Evolutionary conservation across 1,140 invertebrate species (phyloP), one percentile per base, ranked within the genome.

Genomic region (Drosophila funebris): DNA sequence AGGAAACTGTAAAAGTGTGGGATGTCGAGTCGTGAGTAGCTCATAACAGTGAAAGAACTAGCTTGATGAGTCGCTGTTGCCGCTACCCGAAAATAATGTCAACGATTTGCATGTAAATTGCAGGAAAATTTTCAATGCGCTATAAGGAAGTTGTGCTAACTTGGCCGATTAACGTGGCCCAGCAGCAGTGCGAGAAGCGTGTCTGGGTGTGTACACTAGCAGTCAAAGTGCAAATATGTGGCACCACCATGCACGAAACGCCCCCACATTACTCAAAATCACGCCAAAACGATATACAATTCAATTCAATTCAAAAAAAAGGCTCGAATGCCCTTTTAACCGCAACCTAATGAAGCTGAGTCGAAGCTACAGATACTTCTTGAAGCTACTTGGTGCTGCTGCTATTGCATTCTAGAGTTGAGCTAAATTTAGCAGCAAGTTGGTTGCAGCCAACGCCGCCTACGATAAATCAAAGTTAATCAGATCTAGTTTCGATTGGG

Each of bases 391-490:
- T 48, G 50, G 3, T 57, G 14, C 48, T 37, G 14, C 33, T 52
- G 37, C 41, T n/a, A 18, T 14, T 27, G 27, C 56, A 31, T 31
- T 50, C 24, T 27, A 29, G n/a, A 57, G 24, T 27, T 48, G 54
- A 57, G 61, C 82, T 85, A 85, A 85, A 85, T 85, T 85, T 85
- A 85, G 80, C 41, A 20, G 43, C 29, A 27, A 46, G 63, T n/a
- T 41, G 67, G 67, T 37, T 41, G 41, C 56, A 37, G 43, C 43
- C 27, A 58, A 33, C 16, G 68, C 74, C 82, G 85, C 82, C 82
- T 85, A 85, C 82, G 82, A 85, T 85, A 85, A 85, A 85, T 85
- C 82, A 85, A 85, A 85, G 82, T 87, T 85, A 85, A 85, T 85
- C 82, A 85, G 82, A 85, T 85, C 82, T 85, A 85, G 82, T 85